Percentiles rank a stretch among this genome's conserved stretches.
Conservation (phyloP, 2,888 invertebrate genomes). For the Spilosoma lubricipeda region DNA sequence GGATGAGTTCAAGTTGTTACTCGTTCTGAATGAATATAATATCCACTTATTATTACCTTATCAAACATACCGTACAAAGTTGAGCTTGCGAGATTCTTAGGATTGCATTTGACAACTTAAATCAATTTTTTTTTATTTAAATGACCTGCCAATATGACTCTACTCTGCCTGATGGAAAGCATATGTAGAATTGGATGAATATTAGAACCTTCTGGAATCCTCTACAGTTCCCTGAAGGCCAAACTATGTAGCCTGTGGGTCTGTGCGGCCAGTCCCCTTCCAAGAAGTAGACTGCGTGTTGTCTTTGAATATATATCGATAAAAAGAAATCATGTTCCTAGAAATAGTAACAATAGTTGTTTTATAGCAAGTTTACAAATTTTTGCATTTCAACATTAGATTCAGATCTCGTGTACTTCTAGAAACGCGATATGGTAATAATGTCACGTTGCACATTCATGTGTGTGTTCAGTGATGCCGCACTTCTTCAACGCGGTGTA, state of each 20-base stretch:
- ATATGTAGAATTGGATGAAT: too few relatives aligned
- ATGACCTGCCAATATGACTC: too few relatives aligned
- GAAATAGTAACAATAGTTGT: constrained; percentile 40
- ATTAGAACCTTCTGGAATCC: not conserved
- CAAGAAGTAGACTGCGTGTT: not conserved
- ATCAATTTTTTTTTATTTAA: too few relatives aligned
- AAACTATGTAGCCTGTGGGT: not conserved
- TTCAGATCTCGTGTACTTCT: constrained; percentile 55
- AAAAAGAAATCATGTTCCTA: constrained; percentile 29
- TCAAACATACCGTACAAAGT: not conserved
- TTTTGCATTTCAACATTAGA: constrained; percentile 49
- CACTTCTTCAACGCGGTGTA: constrained; percentile 40
- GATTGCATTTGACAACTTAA: not conserved
- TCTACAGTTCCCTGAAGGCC: not conserved
- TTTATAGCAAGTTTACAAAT: constrained; percentile 36
- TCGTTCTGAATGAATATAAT: not conserved
- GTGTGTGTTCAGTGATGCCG: constrained; percentile 45
- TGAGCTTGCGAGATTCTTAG: not conserved
- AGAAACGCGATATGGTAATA: constrained; percentile 62
- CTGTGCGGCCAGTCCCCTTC: not conserved
- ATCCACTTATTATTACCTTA: not conserved
- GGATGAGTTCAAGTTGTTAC: not conserved
- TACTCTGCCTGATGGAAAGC: too few relatives aligned
- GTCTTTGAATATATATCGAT: constrained; percentile 23
- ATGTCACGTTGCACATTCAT: constrained; percentile 60